Conservation (phyloP, 2,888 invertebrate species). For the Chymomyza caudatula region DNA sequence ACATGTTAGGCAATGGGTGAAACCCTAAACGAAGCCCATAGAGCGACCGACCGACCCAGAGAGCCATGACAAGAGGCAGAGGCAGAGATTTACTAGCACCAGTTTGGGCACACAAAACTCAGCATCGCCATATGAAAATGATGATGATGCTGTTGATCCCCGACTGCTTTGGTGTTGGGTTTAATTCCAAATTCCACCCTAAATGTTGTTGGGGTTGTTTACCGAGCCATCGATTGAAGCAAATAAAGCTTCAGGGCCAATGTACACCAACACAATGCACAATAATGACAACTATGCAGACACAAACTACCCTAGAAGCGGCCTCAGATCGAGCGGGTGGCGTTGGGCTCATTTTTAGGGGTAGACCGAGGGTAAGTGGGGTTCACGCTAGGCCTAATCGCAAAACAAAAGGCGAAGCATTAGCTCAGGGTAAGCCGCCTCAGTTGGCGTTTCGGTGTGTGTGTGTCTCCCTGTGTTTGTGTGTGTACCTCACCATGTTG, state of each 20-base stretch:
- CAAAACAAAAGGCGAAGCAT: slow-evolving; percentile 9
- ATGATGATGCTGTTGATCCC: slow-evolving; percentile 36
- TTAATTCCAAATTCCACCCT: not conserved
- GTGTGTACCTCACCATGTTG: slow-evolving; percentile 4
- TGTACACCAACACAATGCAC: slow-evolving; percentile 37
- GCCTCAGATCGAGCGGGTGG: slow-evolving; percentile 42
- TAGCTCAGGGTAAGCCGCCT: slow-evolving; percentile 24
- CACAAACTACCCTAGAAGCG: slow-evolving; percentile 1
- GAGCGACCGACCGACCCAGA: not conserved
- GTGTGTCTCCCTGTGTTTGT: not conserved
- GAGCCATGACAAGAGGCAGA: slow-evolving; percentile 11
- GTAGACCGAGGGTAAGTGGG: not conserved
- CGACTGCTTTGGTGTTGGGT: not conserved
- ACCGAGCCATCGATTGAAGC: slow-evolving; percentile 56
- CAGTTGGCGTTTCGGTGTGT: not conserved
- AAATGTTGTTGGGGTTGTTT: not conserved
- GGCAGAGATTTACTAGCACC: slow-evolving; percentile 27
- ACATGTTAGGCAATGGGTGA: slow-evolving; percentile 41
- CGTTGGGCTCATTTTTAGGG: not conserved
- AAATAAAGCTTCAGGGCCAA: slow-evolving; percentile 71
- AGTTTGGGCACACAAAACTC: slow-evolving; percentile 14
- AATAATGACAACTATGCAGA: slow-evolving; percentile 12
- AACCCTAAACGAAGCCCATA: slow-evolving; percentile 47
- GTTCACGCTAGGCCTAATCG: not conserved
- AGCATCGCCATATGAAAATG: slow-evolving; percentile 32